phyloP scores from a whole-genome alignment of 2,113 vertebrate genomes.

The Potamarius usumacintae region DNA sequence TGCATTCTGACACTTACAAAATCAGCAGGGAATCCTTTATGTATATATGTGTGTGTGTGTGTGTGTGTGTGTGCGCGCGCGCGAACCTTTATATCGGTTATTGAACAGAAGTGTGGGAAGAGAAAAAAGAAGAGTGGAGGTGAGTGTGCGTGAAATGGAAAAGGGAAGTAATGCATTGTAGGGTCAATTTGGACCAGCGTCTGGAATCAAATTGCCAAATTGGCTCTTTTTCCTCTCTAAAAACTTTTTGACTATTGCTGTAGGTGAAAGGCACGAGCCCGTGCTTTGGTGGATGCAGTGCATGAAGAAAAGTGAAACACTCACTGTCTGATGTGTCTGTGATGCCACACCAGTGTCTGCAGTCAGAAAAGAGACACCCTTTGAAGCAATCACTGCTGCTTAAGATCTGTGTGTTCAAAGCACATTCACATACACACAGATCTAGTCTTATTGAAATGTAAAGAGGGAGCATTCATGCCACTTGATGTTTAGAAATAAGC shows the following conservation, averaged over 20 bases:
- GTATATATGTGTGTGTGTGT: no score
- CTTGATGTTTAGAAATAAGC: slow-evolving; percentile 32
- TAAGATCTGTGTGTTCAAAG: slow-evolving; percentile 29
- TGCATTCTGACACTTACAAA: no score
- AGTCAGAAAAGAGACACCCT: slow-evolving; percentile 8
- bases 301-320: neutral
- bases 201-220: neutral
- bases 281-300: neutral
- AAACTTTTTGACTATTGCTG: slow-evolving; percentile 1
- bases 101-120: slow-evolving; percentile 4
- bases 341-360: slow-evolving; percentile 2
- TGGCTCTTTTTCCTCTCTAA: neutral
- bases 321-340: slow-evolving; percentile 2
- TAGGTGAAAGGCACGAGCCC: neutral
- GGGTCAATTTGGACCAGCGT: neutral
- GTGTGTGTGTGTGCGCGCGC: no score
- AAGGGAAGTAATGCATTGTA: neutral
- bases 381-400: slow-evolving; percentile 28
- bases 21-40: no score
- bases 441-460: slow-evolving; percentile 5
- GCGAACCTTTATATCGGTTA: neutral
- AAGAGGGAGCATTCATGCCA: slow-evolving; percentile 8
- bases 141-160: neutral
- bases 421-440: neutral
- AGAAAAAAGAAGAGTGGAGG: neutral